These are phyloP conservation scores for Bos indicus DNA, from an alignment of 2,113 vertebrate species.

Conservation along the genomic window DNA sequence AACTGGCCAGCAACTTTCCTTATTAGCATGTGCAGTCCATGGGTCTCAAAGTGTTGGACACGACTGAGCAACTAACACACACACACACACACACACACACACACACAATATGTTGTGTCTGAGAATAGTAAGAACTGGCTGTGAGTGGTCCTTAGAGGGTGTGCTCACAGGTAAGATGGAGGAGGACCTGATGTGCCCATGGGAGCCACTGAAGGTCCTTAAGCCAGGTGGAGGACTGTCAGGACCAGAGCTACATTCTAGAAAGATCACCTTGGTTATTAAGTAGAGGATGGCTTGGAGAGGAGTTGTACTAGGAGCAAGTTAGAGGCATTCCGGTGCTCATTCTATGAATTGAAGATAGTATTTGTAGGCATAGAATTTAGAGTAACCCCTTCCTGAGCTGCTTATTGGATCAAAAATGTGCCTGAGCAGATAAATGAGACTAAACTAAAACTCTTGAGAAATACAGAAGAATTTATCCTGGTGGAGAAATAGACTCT, in stretches of 20 bases:
- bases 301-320: background rate
- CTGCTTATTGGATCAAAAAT: background rate
- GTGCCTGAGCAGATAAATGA: background rate
- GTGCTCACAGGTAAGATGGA: background rate
- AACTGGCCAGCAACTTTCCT: background rate
- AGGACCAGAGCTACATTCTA: background rate
- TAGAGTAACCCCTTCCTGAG: background rate
- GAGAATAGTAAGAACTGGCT: background rate
- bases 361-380: background rate
- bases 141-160: too few species aligned
- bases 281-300: too few species aligned
- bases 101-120: fast-evolving
- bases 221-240: background rate
- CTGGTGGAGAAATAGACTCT: background rate
- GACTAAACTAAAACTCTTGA: background rate
- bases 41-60: background rate
- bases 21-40: background rate
- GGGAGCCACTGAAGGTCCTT: too few species aligned
- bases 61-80: background rate
- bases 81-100: too few species aligned
- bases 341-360: background rate
- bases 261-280: background rate
- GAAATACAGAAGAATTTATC: background rate
- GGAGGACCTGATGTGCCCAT: fast-evolving
- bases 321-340: background rate